Percentiles rank a stretch among this genome's conserved stretches.
phyloP scores from a whole-genome alignment of 2,888 invertebrate genomes.

The Lochmaea crataegi region DNA sequence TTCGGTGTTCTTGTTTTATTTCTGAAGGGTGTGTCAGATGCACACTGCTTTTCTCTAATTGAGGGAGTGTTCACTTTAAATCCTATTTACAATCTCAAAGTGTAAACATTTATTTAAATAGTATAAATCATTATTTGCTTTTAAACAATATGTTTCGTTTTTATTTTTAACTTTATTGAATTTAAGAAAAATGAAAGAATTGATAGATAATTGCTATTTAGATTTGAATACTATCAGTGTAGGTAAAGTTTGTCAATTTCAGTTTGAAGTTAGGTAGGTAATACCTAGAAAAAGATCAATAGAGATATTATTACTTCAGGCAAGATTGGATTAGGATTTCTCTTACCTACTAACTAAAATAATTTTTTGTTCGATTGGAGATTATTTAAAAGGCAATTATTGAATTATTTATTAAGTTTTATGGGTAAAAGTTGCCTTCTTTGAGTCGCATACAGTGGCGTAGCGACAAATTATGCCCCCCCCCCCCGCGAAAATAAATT shows the following conservation, averaged over 20 bases:
- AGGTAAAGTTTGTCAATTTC: not conserved
- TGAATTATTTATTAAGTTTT: too few relatives aligned
- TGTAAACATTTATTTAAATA: not conserved
- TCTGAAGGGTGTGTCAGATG: slow-evolving; percentile 8
- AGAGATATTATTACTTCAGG: not conserved
- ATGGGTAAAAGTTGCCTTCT: too few relatives aligned
- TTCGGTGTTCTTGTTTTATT: not conserved
- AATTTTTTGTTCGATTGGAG: not conserved
- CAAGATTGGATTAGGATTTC: not conserved
- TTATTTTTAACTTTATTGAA: not conserved
- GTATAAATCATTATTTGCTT: not conserved
- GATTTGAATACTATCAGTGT: not conserved
- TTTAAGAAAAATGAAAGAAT: not conserved
- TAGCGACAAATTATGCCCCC: too few relatives aligned
- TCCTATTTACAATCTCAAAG: not conserved
- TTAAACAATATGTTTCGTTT: not conserved
- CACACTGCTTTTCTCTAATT: slow-evolving; percentile 3
- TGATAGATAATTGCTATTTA: not conserved
- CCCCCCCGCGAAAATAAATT: too few relatives aligned
- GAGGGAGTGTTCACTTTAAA: not conserved
- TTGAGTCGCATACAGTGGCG: too few relatives aligned
- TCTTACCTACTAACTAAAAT: not conserved
- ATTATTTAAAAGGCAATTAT: too few relatives aligned
- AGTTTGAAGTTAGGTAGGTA: not conserved
- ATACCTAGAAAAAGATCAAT: not conserved